Base-by-base conservation (phyloP, 2,888 invertebrate species). In the Blastobasis adustella region DNA sequence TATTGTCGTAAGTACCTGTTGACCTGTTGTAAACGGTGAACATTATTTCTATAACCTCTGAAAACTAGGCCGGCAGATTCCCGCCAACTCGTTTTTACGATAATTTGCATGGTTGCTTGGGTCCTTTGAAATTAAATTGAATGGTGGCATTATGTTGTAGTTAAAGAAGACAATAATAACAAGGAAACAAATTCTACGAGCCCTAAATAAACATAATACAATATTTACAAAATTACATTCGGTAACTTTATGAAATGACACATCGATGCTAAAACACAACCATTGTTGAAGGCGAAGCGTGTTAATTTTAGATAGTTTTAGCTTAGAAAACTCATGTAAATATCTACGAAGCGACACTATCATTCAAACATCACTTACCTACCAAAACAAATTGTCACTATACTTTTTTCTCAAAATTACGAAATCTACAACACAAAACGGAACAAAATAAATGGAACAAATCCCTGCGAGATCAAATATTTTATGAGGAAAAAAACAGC, bases 401-500 rank as follows among this genome's bases (percentile, higher is more conserved):
- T 66, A 66, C 68, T 73, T 77, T 74, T 82, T 79, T 79, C 68
- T 68, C 67, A 67, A 69, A 71, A 66, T 69, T 62, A 67, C 69
- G 44, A 10, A 44, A 6, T n/a, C n/a, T 66, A 69, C 72, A 77
- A 71, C 73, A 73, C 76, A 74, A 84, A 83, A 79, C 76, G 76
- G 77, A 79, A 82, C 83, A 82, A 76, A 73, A 77, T 76, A 70
- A 73, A 65, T 62, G 75, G 76, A 76, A 23, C 23, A 23, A 23
- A 23, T 23, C 23, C 23, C 23, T 23, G 23, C 23, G 23, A 71
- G 77, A 78, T 76, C 77, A 71, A 76, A 79, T 72, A 72, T 73
- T 64, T 72, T 76, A 76, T 83, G 83, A 74, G 63, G 60, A 71
- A 76, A 81, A 82, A 84, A 83, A 82, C 73, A 67, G 67, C 67